A percentile compares a stretch with the other conserved stretches of the same genome.
phyloP scores from a whole-genome alignment of 2,888 invertebrate species.

The Drosophila robusta region DNA sequence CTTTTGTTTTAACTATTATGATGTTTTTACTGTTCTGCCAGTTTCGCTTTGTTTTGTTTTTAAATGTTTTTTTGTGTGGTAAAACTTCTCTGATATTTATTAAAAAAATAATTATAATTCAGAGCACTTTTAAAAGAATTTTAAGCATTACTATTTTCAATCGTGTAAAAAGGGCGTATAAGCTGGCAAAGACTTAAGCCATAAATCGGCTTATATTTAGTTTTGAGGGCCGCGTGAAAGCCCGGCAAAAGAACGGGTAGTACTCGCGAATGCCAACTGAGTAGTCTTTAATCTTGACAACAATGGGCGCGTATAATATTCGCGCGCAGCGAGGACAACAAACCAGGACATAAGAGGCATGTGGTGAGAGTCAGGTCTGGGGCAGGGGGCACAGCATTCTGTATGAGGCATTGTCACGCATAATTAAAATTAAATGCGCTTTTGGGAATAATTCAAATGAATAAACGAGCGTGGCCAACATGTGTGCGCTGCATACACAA shows the following conservation, averaged over 20 bases:
- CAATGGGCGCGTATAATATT: conserved; percentile 42
- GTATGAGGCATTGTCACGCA: conserved; percentile 83
- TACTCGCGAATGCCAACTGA: conserved; percentile 23
- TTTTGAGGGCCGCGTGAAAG: conserved; percentile 1
- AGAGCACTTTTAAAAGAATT: not conserved
- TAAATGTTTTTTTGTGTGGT: not conserved
- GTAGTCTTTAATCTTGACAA: conserved; percentile 49
- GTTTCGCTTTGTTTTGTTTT: conserved; percentile 23
- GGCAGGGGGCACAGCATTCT: conserved; percentile 38
- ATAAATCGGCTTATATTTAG: not conserved
- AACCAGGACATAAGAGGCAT: not conserved
- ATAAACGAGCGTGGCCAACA: conserved; percentile 72
- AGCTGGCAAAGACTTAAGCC: not conserved
- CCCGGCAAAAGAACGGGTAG: conserved; percentile 7
- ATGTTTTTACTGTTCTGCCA: conserved; percentile 14
- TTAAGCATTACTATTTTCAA: conserved; percentile 6
- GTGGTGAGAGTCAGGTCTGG: not conserved
- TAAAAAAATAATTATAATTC: conserved; percentile 1
- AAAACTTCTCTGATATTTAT: conserved; percentile 1
- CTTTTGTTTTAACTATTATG: conserved; percentile 34
- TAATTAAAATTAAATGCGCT: conserved; percentile 85
- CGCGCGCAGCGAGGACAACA: conserved; percentile 14
- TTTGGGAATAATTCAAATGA: conserved; percentile 83
- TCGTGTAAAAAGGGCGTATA: not conserved
- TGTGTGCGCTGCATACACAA: conserved; percentile 79